Conservation (phyloP, 2,797 vertebrate species). For the Pygocentrus nattereri region DNA sequence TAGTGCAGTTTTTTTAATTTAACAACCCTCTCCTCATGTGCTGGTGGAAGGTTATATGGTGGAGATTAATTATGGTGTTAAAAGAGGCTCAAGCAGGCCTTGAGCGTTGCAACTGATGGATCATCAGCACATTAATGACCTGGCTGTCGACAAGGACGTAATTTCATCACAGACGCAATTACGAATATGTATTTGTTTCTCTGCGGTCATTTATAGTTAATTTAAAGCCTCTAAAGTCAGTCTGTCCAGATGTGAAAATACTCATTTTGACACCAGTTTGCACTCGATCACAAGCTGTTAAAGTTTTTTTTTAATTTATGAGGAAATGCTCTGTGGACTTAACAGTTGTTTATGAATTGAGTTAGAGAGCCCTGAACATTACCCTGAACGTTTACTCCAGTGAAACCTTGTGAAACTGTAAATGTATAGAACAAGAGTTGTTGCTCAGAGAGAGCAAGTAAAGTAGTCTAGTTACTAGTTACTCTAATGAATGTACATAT, state of each 20-base stretch:
- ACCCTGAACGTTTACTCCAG: background rate
- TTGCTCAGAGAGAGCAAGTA: no score
- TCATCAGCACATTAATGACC: conserved; percentile 77
- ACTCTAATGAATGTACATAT: no score
- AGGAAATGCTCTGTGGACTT: conserved; percentile 12
- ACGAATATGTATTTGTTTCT: conserved; percentile 74
- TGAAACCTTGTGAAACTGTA: no score
- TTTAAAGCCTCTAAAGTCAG: conserved; percentile 63
- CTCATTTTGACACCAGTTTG: conserved; percentile 58
- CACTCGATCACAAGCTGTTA: conserved; percentile 56
- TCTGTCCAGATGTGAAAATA: conserved; percentile 62
- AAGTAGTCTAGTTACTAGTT: no score
- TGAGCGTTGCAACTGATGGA: conserved; percentile 72
- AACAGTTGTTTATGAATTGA: background rate
- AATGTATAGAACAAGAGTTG: no score
- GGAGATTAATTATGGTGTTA: conserved; percentile 76
- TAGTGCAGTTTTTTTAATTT: conserved; percentile 74
- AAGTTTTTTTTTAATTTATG: conserved; percentile 9
- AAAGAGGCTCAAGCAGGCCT: conserved; percentile 67
- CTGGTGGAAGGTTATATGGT: conserved; percentile 64
- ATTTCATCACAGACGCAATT: conserved; percentile 72
- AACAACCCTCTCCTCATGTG: conserved; percentile 67
- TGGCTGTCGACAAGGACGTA: conserved; percentile 64
- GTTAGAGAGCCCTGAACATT: background rate
- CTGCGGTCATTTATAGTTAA: conserved; percentile 66